Evolutionary conservation across 2,797 vertebrate genomes (phyloP).

Genomic region (Sternarchorhynchus goeldii): DNA sequence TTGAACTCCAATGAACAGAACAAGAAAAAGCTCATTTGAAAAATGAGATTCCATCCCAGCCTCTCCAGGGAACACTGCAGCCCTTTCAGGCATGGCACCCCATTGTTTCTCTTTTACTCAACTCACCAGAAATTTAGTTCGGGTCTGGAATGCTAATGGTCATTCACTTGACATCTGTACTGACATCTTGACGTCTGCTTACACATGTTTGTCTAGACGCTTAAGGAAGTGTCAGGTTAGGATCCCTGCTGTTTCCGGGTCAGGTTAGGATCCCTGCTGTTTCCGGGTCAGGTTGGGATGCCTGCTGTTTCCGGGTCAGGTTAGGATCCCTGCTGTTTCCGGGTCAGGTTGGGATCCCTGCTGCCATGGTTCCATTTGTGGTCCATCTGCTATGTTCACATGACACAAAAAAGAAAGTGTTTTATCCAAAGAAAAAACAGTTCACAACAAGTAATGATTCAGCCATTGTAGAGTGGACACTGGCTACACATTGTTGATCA

Average conservation of each 20-base stretch:
- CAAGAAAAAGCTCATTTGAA: conserved; percentile 33
- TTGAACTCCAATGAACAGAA: neutral
- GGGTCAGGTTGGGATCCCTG: too few species aligned
- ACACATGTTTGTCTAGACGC: neutral
- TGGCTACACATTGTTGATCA: too few species aligned
- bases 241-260: too few species aligned
- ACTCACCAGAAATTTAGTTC: neutral
- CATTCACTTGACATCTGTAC: neutral
- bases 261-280: neutral
- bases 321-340: neutral
- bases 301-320: too few species aligned
- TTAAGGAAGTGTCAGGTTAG: too few species aligned
- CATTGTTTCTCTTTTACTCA: neutral
- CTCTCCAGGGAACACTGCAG: neutral
- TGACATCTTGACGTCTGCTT: neutral
- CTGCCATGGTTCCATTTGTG: too few species aligned
- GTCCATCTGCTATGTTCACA: too few species aligned
- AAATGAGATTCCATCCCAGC: conserved; percentile 34
- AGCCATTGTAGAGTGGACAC: too few species aligned
- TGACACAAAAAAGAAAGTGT: too few species aligned
- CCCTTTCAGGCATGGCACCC: conserved; percentile 17
- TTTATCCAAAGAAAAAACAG: too few species aligned
- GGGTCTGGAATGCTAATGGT: conserved; percentile 2
- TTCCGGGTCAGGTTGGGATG: too few species aligned
- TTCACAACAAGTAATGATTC: too few species aligned